Evolutionary conservation across 2,797 vertebrate species (phyloP), one percentile per base, ranked within the genome.

Genomic region (Coracias cyanogaster): DNA sequence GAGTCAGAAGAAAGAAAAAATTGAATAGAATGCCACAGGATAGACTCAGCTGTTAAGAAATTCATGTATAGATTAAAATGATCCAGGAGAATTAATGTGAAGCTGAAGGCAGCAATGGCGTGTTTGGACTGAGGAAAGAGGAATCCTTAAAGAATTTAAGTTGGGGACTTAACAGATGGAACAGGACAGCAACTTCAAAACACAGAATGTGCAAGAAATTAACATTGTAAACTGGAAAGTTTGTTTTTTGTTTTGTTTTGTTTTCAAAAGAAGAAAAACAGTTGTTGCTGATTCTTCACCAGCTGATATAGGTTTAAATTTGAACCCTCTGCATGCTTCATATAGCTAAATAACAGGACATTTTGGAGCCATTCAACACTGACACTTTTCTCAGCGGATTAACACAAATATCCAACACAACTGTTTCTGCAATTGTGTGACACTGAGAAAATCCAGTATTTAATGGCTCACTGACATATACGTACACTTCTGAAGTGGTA

Each of bases 401-500:
- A 80, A 70, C 54, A 58, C 24, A 93, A 85, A 88, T 76, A 80
- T 39, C 37, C 35, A 85, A 49, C 33, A 87, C 20, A 91, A 94
- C 77, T 94, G 89, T 93, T 95, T 95, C 82, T 95, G 80, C 66
- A 96, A 70, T 95, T 91, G 39, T 87, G 67, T 7, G 18, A 90
- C 70, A 91, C 26, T 62, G 55, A 90, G 72, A 94, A 95, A 94
- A 86, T 60, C 25, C 77, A 89, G 7, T 66, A 55, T 70, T 94
- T 88, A 94, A 96, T 39, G 80, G 67, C 70, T 73, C 94, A 91
- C 95, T 66, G 51, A 82, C 82, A 95, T 93, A 94, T 93, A 94
- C 31, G 72, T 93, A 88, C 90, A 94, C 70, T 64, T 95, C 90
- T 96, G 90, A 96, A 93, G 76, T 80, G 71, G 76, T 93, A 95